phyloP scores from a whole-genome alignment of 2,888 invertebrate genomes.

The Barypeithes pellucidus region DNA sequence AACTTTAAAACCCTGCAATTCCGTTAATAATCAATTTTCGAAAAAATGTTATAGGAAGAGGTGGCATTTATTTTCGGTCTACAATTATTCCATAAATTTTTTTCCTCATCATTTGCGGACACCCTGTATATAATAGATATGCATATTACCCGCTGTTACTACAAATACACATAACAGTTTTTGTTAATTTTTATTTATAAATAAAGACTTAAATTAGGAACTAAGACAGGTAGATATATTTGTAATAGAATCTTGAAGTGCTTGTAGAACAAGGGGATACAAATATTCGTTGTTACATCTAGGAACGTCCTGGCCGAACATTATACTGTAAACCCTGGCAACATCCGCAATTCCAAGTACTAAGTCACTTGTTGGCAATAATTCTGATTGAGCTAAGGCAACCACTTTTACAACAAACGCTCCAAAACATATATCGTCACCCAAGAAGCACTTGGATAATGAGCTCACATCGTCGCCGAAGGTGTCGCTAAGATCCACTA shows the following conservation, averaged over 20 bases:
- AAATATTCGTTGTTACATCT: background rate
- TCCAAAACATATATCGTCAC: slow-evolving; percentile 3
- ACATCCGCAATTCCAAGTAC: background rate
- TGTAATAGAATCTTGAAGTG: background rate
- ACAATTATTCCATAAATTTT: too few relatives aligned
- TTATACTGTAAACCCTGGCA: slow-evolving; percentile 16
- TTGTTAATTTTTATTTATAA: too few relatives aligned
- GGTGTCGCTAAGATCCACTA: background rate
- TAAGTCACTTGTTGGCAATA: background rate
- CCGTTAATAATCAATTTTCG: too few relatives aligned
- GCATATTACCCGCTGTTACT: too few relatives aligned
- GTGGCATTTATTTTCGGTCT: too few relatives aligned
- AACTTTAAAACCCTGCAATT: too few relatives aligned
- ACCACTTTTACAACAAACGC: background rate
- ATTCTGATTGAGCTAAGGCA: background rate
- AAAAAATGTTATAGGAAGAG: too few relatives aligned
- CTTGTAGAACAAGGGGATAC: background rate
- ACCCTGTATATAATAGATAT: too few relatives aligned
- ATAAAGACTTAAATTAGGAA: background rate
- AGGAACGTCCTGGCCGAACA: slow-evolving; percentile 29
- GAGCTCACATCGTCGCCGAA: background rate
- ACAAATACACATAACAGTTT: too few relatives aligned
- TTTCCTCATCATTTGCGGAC: too few relatives aligned
- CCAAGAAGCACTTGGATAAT: background rate
- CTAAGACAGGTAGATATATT: background rate